Conservation (phyloP, 2,888 invertebrate species). For the Ditylenchus weischeri region DNA sequence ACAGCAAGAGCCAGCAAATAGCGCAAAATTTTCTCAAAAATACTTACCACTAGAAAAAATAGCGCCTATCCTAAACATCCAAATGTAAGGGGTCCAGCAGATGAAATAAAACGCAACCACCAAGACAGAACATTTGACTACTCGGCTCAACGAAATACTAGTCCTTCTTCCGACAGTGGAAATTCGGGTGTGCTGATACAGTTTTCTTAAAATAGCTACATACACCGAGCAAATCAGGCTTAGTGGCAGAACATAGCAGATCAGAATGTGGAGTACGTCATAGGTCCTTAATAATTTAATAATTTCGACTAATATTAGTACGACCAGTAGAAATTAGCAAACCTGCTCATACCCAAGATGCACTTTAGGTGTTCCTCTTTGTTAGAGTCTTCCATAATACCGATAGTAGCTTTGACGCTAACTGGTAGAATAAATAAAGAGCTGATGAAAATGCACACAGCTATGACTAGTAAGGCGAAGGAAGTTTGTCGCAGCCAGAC, state of each 20-base stretch:
- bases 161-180: slow-evolving; percentile 47
- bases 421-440: slow-evolving; percentile 51
- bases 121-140: slow-evolving; percentile 55
- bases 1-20: no score
- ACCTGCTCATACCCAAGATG: slow-evolving; percentile 34
- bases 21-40: slow-evolving; percentile 4
- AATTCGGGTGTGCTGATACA: slow-evolving; percentile 38
- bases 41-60: slow-evolving; percentile 21
- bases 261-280: slow-evolving; percentile 44
- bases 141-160: slow-evolving; percentile 49
- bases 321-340: no score
- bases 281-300: no score
- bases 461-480: slow-evolving; percentile 45
- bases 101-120: slow-evolving; percentile 58
- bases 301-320: no score
- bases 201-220: slow-evolving; percentile 46
- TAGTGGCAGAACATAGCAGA: slow-evolving; percentile 50
- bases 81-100: slow-evolving; percentile 58
- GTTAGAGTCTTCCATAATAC: slow-evolving; percentile 20
- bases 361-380: slow-evolving; percentile 29
- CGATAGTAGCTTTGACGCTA: slow-evolving; percentile 29
- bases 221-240: slow-evolving; percentile 52
- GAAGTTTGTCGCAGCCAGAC: slow-evolving; percentile 51
- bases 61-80: slow-evolving; percentile 36
- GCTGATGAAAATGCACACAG: slow-evolving; percentile 41